A percentile compares a stretch with the other conserved stretches of the same genome.
Conservation (phyloP, 2,888 invertebrate genomes). For the Heliconius ismenius region DNA sequence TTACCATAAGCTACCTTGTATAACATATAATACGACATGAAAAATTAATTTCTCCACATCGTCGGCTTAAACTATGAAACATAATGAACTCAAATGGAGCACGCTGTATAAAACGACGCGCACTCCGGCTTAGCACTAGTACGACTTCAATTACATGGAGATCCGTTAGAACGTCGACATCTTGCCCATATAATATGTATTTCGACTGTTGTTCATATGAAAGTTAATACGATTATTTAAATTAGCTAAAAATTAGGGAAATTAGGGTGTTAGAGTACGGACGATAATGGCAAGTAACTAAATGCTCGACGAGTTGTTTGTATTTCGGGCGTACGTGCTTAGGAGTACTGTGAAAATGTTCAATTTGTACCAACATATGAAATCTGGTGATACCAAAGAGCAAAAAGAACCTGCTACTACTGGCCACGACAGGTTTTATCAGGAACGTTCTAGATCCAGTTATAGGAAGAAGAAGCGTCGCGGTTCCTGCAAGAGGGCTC, state of each 20-base stretch:
- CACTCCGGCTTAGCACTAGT: conserved; percentile 52
- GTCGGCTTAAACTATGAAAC: neutral
- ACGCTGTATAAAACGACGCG: conserved; percentile 24
- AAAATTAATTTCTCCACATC: conserved; percentile 1
- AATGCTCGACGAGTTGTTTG: conserved; percentile 32
- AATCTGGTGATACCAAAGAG: conserved; percentile 81
- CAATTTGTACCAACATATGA: conserved; percentile 87
- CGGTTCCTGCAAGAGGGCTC: conserved; percentile 84
- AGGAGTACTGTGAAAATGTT: conserved; percentile 82
- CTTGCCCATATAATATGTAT: conserved; percentile 32
- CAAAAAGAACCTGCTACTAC: conserved; percentile 84
- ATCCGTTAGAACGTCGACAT: conserved; percentile 55
- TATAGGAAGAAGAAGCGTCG: conserved; percentile 80
- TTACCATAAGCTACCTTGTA: neutral
- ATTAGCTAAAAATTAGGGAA: conserved; percentile 22
- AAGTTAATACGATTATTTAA: conserved; percentile 34
- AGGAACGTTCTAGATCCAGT: conserved; percentile 82
- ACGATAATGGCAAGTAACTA: conserved; percentile 15
- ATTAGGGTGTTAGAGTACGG: neutral
- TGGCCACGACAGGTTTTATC: conserved; percentile 91
- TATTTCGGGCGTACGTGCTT: conserved; percentile 22
- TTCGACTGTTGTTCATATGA: conserved; percentile 30
- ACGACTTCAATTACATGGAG: conserved; percentile 74
- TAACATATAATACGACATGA: neutral
- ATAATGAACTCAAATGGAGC: conserved; percentile 7